Evolutionary conservation across 2,888 invertebrate species (phyloP), one percentile per base, ranked within the genome.

Genomic region (Epirrita christyi): DNA sequence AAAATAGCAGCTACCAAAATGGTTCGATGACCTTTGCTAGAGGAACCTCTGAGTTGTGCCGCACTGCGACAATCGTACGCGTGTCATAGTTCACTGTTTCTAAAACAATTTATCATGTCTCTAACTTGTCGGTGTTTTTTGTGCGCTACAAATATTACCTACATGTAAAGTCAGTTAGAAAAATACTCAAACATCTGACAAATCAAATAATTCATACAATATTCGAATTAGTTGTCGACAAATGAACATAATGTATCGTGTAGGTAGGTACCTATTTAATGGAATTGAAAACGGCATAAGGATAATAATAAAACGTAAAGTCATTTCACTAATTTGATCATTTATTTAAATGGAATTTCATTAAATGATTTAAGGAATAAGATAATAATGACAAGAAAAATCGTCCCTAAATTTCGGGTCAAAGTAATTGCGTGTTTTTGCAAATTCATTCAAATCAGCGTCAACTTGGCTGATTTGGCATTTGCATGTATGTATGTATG

Each of bases 21-120:
- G 4, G 36, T 36, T 36, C 11, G 42, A 42, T 27, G 14, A n/a
- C 9, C 8, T 42, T 21, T 40, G 40, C 42, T 10, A 27, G n/a
- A 11, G 37, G 38, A 41, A 36, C 41, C 49, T 41, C 28, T 41
- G 6, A 45, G 57, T 61, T 48, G 52, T 63, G 61, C 29, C 13
- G 56, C 40, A 48, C 36, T 59, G 37, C 21, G 48, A 63, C 67
- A 69, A 71, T 73, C 66, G 72, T 78, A 75, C 78, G 71, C 76
- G 75, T 86, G 85, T 85, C 86, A 86, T 85, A 88, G 87, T 88
- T 88, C 86, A 86, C 82, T 81, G 78, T 87, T 85, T 78, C 80
- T 81, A 81, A 77, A 81, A 78, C 78, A 78, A 85, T 84, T 84
- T 79, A 85, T 87, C 83, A 83, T 75, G 76, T 78, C 71, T 69